Base-by-base conservation (phyloP, 2,888 invertebrate species). In the Diarsia brunnea region DNA sequence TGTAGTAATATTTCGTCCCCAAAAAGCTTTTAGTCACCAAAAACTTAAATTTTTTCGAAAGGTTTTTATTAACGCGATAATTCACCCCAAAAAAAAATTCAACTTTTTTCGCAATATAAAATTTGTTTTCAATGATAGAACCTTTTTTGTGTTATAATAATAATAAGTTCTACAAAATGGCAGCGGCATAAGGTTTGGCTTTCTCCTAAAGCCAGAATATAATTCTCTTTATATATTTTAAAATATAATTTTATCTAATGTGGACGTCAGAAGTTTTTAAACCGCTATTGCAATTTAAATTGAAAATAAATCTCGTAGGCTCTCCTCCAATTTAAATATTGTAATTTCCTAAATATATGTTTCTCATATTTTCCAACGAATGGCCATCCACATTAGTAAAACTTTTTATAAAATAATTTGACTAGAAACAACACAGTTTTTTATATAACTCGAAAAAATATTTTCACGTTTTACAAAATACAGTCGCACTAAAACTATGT, bases 191-290 rank as follows among this genome's bases (percentile, higher is more conserved):
- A 94, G 91, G 90, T 93, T 92, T 93, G 95, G 94, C 96, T 95
- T 92, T 91, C 95, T 92, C 95, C 95, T 90, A 91, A 93, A 95
- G 96, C 96, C 96, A 92, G 90, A 92, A 94, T 96, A 95, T 95
- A 95, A 93, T 95, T 96, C 94, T 95, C 91, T 93, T 94, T 92
- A 82, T 92, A 93, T 91, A 93, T 84, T 92, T 92, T 91, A 90
- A 92, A 92, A 91, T 90, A 91, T 90, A 69, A 89, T 92, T 93
- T 93, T 92, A 91, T 90, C 92, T 91, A 94, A 94, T 93, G 93
- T 93, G 94, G 93, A 93, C 89, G 89, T 82, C 88, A 88, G 65
- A 75, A 84, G 81, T 80, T 11, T 75, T 66, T 78, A 79, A 82
- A 86, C 71, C 82, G 85, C 84, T 84, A 84, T 84, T 85, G 82